Base-by-base conservation (phyloP, 1,140 invertebrate species). In the Rhopalosiphum padi region DNA sequence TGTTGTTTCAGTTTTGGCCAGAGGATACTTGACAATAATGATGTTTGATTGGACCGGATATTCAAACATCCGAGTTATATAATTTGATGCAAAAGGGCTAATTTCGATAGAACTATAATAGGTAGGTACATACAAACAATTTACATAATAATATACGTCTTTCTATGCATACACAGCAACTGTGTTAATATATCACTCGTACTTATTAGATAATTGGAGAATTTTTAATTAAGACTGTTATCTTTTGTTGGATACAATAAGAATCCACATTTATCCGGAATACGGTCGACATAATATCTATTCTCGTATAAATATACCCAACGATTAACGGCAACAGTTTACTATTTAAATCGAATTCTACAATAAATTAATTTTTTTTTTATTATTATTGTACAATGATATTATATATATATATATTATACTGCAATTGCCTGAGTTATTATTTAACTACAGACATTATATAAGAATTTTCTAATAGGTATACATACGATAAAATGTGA, bases 1-100 rank as follows among this genome's bases (percentile, higher is more conserved):
- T 92, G 48, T 92, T 92, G 68, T 92, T 91, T 92, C 46, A 68
- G 41, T n/a, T 91, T 82, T 51, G 41, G 15, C 43, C 43, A 91
- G 68, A 92, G 43, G 30, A 48, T 83, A 83, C 41, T 46, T 43
- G 23, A 83, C 90, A 83, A 92, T 83, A 77, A 83, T 91, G 41
- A 46, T 83, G 37, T 92, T 92, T 92, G 90, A 83, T 83, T n/a
- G 18, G 30, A 92, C 90, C 90, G 90, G 90, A 92, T 92, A 37
- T 82, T 83, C 68, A 8, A 51, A 82, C 90, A 82, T 82, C 43
- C 60, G 53, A 90, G 37, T 51, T 25, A 18, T 23, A 23, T 51
- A 88, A 41, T 55, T 53, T 55, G 18, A 8, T 37, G 48, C n/a
- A 55, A 46, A 89, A 35, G 48, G 21, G 37, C 87, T 41, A 37